Base-by-base conservation (phyloP, 1,140 invertebrate genomes). In the Aphidius gifuensis region DNA sequence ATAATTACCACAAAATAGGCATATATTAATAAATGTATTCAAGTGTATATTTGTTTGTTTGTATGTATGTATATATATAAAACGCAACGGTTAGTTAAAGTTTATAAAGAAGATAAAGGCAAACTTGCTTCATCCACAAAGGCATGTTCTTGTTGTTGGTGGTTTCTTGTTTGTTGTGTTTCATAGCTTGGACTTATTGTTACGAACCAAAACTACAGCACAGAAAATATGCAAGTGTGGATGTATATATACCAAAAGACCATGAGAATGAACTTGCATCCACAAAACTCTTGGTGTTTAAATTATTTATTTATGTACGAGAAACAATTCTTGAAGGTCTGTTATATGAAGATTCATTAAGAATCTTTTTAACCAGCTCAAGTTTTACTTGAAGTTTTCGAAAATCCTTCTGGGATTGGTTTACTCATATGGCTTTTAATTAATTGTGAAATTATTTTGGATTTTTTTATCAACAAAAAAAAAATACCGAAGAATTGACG, bases 351-450 rank as follows among this genome's bases (percentile, higher is more conserved):
- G 69, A 73, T 73, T 74, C 73, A 74, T 74, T 74, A 74, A 69
- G 73, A 68, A 74, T 74, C 69, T 73, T 68, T 66, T 71, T 74
- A 69, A 73, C 73, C 69, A 69, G 55, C 23, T 3, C 2, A 32
- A 32, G 23, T 32, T 32, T 32, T 3, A 32, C 23, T 32, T 32
- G 2, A 32, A 32, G 4, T 32, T 32, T 32, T 32, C 0, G 23
- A 32, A 32, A 32, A 32, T 32, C 23, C 23, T 32, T 32, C 1
- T 32, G 0, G 16, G 16, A 1, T 16, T 16, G 16, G 16, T 16
- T 16, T 16, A 1, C 16, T 16, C 16, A 16, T 16, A 16, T 16
- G 23, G 23, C 23, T 32, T 32, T 32, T 32, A 4, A 32, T 32
- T 1, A 32, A 3, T 32, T 32, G 4, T 32, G 2, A 32, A 32